Conservation (phyloP, 1,140 invertebrate species). For the Cherax quadricarinatus region DNA sequence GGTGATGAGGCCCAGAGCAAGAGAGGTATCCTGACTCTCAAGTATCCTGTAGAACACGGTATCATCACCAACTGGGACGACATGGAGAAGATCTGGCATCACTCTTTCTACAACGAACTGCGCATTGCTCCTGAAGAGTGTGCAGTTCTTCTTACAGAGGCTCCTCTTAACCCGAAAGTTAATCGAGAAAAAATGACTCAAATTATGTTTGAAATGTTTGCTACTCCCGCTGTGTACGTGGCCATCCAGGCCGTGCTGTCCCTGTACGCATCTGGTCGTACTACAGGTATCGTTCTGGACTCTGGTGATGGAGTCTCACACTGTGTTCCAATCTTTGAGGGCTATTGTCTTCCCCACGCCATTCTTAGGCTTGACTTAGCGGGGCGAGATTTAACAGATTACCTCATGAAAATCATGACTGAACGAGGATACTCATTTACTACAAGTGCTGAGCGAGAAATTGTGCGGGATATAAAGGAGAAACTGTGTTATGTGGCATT, state of each 20-base stretch:
- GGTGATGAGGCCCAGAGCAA: constrained; percentile 96
- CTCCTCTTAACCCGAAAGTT: background rate
- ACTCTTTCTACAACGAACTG: constrained; percentile 96
- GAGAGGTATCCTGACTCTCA: constrained; percentile 92
- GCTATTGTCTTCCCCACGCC: background rate
- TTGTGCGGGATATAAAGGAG: background rate
- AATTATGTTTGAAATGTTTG: constrained; percentile 19
- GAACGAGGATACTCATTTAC: background rate
- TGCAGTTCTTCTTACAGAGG: background rate
- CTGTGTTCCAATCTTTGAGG: constrained; percentile 9
- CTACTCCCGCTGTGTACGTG: background rate
- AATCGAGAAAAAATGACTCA: constrained; percentile 6
- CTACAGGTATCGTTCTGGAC: background rate
- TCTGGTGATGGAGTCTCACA: background rate
- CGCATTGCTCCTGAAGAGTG: constrained; percentile 94
- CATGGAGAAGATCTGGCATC: constrained; percentile 98
- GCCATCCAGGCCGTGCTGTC: constrained; percentile 1
- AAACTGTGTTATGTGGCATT: background rate
- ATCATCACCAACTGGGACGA: constrained; percentile 98
- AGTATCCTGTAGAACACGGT: constrained; percentile 96
- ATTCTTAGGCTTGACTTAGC: background rate
- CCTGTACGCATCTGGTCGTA: background rate
- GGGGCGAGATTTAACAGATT: background rate
- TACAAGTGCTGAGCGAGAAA: background rate
- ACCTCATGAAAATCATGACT: background rate